Evolutionary conservation across 2,888 invertebrate genomes (phyloP).

Genomic region (Hypselothyrea guttata): DNA sequence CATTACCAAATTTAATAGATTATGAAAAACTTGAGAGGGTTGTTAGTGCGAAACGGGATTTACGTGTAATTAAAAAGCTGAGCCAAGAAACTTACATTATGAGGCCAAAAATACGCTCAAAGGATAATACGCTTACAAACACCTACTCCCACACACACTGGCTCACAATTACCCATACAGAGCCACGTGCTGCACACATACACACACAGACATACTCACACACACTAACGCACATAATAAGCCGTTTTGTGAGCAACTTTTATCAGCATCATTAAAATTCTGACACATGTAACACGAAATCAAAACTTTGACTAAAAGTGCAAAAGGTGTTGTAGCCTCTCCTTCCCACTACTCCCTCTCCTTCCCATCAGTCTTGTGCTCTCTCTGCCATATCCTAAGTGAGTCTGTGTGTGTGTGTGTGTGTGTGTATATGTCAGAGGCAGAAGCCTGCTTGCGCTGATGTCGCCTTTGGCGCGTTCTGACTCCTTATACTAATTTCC

Average conservation of each 20-base stretch:
- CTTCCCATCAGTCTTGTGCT: background rate
- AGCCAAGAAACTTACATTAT: conserved; percentile 40
- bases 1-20: conserved; percentile 13
- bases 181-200: conserved; percentile 8
- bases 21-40: conserved; percentile 17
- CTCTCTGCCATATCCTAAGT: background rate
- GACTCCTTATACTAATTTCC: conserved; percentile 79
- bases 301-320: conserved; percentile 78
- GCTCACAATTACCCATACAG: conserved; percentile 10
- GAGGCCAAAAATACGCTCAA: conserved; percentile 57
- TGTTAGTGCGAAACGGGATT: background rate
- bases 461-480: conserved; percentile 70
- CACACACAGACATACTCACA: conserved; percentile 13
- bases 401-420: conserved; percentile 4
- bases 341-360: conserved; percentile 1
- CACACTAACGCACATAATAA: conserved; percentile 65
- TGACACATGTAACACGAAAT: conserved; percentile 78
- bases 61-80: conserved; percentile 62
- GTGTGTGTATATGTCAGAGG: conserved; percentile 28
- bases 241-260: conserved; percentile 72
- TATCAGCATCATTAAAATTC: conserved; percentile 78
- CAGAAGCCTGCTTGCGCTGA: conserved; percentile 27
- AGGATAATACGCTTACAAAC: conserved; percentile 56
- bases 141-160: conserved; percentile 21
- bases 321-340: conserved; percentile 64